Evolutionary conservation across 2,797 vertebrate species (phyloP).

Genomic region (Hydrolagus colliei): DNA sequence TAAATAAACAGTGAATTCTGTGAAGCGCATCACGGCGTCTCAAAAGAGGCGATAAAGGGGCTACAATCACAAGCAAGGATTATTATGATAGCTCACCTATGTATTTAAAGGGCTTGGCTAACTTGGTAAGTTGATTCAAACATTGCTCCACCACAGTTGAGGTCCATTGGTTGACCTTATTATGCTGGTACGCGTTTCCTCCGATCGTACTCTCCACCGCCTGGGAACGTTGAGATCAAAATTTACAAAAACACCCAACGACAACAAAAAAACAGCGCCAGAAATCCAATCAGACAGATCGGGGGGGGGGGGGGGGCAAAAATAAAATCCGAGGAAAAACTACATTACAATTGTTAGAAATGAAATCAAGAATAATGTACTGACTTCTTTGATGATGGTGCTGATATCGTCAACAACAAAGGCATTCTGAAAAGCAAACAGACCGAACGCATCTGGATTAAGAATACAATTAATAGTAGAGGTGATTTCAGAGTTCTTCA

Average conservation of each 20-base stretch:
- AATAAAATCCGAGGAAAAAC: background rate
- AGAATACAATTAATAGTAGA: background rate
- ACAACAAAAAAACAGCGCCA: background rate
- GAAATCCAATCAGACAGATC: background rate
- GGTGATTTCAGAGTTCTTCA: too few species aligned
- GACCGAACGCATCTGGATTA: constrained; percentile 15
- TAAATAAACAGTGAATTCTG: too few species aligned
- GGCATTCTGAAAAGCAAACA: constrained; percentile 34
- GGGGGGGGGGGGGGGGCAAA: background rate
- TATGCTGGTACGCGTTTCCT: constrained; percentile 39
- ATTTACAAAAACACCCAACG: background rate
- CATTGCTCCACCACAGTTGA: constrained; percentile 40
- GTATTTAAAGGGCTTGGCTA: constrained; percentile 43
- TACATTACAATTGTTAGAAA: background rate
- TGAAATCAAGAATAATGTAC: constrained; percentile 6
- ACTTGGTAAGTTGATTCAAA: constrained; percentile 42
- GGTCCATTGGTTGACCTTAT: constrained; percentile 40
- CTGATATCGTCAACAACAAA: constrained; percentile 43
- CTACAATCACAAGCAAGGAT: too few species aligned
- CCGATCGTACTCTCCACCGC: constrained; percentile 40
- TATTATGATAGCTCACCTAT: constrained; percentile 35
- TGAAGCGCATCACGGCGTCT: too few species aligned
- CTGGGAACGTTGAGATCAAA: constrained; percentile 9
- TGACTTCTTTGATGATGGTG: constrained; percentile 44
- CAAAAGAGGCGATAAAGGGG: too few species aligned